These are phyloP conservation scores for Trachelus iudaicus DNA, from an alignment of 2,888 invertebrate genomes.

Conservation along the genomic window DNA sequence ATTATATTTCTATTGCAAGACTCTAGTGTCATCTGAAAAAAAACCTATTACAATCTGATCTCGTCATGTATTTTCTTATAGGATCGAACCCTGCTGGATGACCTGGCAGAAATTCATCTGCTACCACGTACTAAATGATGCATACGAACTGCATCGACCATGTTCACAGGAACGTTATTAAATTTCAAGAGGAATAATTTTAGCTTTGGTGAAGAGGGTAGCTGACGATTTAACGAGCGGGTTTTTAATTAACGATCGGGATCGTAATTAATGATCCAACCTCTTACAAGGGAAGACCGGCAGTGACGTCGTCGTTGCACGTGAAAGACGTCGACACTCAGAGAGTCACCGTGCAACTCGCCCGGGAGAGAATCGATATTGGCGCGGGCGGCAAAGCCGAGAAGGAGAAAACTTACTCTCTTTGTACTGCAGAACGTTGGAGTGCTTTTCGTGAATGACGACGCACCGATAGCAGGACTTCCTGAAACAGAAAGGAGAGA, in stretches of 20 bases:
- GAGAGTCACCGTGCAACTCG: neutral
- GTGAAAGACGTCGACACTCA: neutral
- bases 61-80: neutral
- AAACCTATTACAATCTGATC: neutral
- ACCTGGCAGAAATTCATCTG: neutral
- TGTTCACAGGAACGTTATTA: neutral
- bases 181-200: neutral
- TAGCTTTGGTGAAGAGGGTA: neutral
- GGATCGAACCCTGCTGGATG: neutral
- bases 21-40: neutral
- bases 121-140: neutral
- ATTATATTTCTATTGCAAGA: neutral
- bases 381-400: conserved; percentile 1
- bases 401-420: conserved; percentile 83
- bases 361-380: neutral
- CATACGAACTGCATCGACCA: neutral
- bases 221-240: conserved; percentile 31
- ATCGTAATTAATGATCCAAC: conserved; percentile 49
- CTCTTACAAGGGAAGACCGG: conserved; percentile 14
- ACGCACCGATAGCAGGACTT: conserved; percentile 94
- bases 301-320: conserved; percentile 16
- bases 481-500: conserved; percentile 70
- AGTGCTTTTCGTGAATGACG: conserved; percentile 94
- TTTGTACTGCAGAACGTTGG: conserved; percentile 95
- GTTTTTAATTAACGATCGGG: conserved; percentile 58